These are phyloP conservation scores for Neoniphon sammara DNA, from an alignment of 2,797 vertebrate species.

Conservation along the genomic window DNA sequence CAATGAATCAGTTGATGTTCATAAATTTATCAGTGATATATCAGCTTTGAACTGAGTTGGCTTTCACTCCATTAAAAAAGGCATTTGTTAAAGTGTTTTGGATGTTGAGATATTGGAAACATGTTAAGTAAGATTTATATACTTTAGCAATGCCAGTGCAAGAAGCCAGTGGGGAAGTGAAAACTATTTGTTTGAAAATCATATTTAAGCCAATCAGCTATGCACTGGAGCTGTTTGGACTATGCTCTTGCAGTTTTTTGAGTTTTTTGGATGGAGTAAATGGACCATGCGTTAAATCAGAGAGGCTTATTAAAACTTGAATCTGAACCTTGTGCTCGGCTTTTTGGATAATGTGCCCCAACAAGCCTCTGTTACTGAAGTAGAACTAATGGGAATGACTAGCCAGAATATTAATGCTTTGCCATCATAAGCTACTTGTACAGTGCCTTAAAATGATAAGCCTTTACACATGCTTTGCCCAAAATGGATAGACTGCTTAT, in stretches of 20 bases:
- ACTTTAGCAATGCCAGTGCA: too few relatives aligned
- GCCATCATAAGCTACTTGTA: conserved; percentile 21
- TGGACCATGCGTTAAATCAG: conserved; percentile 6
- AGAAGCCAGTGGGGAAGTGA: too few relatives aligned
- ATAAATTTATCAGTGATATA: too few relatives aligned
- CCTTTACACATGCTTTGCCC: conserved; percentile 9
- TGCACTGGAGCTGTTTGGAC: background rate
- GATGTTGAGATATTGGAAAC: too few relatives aligned
- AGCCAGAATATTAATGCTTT: conserved; percentile 14
- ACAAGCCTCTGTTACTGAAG: conserved; percentile 7
- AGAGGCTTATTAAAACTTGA: background rate
- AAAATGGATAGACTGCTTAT: conserved; percentile 3
- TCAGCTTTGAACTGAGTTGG: too few relatives aligned
- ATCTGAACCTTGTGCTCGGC: background rate
- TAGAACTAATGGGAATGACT: background rate
- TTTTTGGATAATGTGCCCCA: conserved; percentile 28
- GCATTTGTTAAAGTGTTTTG: too few relatives aligned
- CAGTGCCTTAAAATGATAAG: background rate
- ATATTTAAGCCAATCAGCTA: too few relatives aligned
- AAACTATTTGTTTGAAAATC: too few relatives aligned
- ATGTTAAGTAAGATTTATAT: too few relatives aligned
- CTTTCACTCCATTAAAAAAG: too few relatives aligned
- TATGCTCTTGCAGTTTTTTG: background rate
- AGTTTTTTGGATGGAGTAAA: background rate
- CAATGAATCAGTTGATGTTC: too few relatives aligned